These are phyloP conservation scores for Clarias fuscus DNA, from an alignment of 2,797 vertebrate genomes.

Conservation along the genomic window DNA sequence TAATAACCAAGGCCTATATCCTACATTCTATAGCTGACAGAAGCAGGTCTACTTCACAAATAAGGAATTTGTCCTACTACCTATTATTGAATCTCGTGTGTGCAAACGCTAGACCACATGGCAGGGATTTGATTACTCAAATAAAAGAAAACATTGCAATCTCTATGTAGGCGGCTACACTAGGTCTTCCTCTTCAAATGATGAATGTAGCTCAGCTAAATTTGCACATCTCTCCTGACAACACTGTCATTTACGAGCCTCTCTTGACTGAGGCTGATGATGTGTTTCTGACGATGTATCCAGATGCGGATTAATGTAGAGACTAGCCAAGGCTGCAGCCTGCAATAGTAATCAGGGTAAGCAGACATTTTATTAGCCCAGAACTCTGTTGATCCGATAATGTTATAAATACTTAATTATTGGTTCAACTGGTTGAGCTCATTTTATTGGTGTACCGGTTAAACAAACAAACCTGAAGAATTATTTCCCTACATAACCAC, in stretches of 20 bases:
- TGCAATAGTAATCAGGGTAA: not conserved
- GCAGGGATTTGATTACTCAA: not conserved
- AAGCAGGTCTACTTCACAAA: not conserved
- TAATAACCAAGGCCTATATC: not conserved
- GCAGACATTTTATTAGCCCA: not conserved
- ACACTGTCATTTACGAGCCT: constrained; percentile 1
- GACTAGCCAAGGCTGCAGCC: not conserved
- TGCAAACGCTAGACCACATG: constrained; percentile 1
- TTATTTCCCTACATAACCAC: not conserved
- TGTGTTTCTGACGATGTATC: not conserved
- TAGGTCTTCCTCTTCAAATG: constrained; percentile 2
- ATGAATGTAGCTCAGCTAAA: not conserved
- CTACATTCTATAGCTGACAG: not conserved
- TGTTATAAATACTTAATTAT: not conserved
- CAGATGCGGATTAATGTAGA: not conserved
- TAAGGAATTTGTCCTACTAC: not conserved
- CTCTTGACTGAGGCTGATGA: constrained; percentile 4
- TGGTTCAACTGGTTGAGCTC: not conserved
- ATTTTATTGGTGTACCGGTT: not conserved
- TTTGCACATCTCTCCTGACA: constrained; percentile 12
- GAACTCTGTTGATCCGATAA: not conserved
- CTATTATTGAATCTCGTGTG: not conserved
- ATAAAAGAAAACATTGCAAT: not conserved
- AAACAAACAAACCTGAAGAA: not conserved
- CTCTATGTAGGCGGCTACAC: not conserved